Base-by-base conservation (phyloP, 2,113 vertebrate species). In the Glaucomys volans region DNA sequence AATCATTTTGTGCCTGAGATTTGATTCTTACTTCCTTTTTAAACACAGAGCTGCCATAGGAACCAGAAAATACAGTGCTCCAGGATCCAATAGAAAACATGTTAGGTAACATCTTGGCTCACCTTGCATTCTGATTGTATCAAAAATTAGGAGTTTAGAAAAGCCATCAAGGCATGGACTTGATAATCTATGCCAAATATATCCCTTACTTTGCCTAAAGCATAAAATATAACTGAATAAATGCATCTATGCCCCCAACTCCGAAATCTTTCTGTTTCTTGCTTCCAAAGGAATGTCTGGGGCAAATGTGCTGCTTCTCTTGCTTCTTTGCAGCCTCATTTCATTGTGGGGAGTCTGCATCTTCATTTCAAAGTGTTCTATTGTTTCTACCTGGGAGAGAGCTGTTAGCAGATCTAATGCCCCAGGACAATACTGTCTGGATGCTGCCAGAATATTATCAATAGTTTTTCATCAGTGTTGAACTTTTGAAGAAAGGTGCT, bases 401-500 rank as follows among this genome's bases (percentile, higher is more conserved):
- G 24, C n/a, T 52, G 11, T n/a, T 57, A 75, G 26, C 32, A 54
- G 18, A 76, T 35, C 28, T 17, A 1, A 2, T 50, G 22, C 4
- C 37, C 42, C 32, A 26, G 32, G 1, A 35, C 28, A 64, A 54
- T 0, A 22, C 4, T 67, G 11, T 54, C 59, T 90, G 47, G n/a
- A 8, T 71, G 26, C 69, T 57, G 52, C 35, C 54, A 42, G 13
- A 82, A 13, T 32, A 22, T 67, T 44, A 84, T 8, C 71, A 54
- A n/a, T 42, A 26, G 20, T 52, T 91, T 95, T 93, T 64, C 84
- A 64, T 74, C n/a, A 42, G 47, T 40, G 42, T 18, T 87, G 47
- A 80, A 74, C 20, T 74, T 95, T 86, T n/a, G 18, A 95, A 89
- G 71, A 91, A 82, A 91, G 12, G 30, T 90, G 4, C 20, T 74